Percentiles rank a stretch among this genome's conserved stretches.
phyloP scores from a whole-genome alignment of 92 coral and sea anemone species.

The Umimayanthus kanabou region DNA sequence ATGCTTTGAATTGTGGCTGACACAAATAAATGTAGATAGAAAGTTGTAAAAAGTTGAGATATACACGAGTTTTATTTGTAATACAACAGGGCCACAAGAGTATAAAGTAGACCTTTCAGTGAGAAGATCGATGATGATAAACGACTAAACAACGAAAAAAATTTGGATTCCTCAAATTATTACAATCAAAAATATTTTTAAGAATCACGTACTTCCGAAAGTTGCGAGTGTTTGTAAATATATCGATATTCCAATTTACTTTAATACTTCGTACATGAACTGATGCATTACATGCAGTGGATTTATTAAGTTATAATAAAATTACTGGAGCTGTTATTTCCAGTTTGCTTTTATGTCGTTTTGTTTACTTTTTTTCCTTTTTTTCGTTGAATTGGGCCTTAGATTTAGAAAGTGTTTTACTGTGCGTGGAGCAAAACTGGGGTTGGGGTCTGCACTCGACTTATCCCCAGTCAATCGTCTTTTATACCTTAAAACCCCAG shows the following conservation, averaged over 20 bases:
- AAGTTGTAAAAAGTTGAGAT: neutral
- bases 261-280: neutral
- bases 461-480: no score
- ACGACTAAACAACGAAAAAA: neutral
- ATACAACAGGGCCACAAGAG: neutral
- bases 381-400: no score
- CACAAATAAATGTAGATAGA: constrained; percentile 2
- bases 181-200: no score
- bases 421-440: no score
- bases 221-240: neutral
- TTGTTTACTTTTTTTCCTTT: no score
- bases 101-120: neutral
- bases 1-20: neutral
- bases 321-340: neutral
- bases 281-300: neutral
- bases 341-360: neutral
- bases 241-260: no score
- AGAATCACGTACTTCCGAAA: neutral
- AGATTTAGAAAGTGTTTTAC: no score
- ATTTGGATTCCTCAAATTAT: no score
- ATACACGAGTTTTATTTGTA: neutral
- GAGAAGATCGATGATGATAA: neutral
- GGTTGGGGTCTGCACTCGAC: no score
- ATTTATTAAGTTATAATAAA: no score
- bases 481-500: no score